A percentile compares a stretch with the other conserved stretches of the same genome.
These are phyloP conservation scores for Epinephelus malabaricus DNA, from an alignment of 2,797 vertebrate species.

Conservation along the genomic window DNA sequence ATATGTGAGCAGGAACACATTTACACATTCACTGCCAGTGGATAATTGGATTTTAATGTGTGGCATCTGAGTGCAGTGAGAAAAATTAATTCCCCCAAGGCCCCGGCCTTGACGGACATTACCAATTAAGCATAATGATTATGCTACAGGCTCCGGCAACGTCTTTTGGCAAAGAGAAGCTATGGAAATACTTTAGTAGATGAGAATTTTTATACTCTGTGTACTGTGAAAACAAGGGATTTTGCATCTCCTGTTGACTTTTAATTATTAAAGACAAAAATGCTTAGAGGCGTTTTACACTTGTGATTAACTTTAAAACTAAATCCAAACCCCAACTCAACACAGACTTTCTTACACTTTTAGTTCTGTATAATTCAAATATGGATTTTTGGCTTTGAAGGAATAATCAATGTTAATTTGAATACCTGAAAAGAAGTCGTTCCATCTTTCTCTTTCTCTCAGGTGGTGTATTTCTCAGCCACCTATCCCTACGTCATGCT, in stretches of 20 bases:
- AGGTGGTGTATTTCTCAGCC: conserved; percentile 96
- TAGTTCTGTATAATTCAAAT: too few species aligned
- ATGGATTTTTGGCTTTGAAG: not conserved
- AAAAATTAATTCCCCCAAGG: conserved; percentile 64
- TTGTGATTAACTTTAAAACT: conserved; percentile 12
- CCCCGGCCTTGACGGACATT: conserved; percentile 68
- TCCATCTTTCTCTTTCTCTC: conserved; percentile 8
- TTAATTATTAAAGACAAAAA: conserved; percentile 14
- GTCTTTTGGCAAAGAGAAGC: conserved; percentile 36
- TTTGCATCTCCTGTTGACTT: conserved; percentile 17
- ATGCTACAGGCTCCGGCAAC: conserved; percentile 45
- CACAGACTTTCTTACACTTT: too few species aligned
- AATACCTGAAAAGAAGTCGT: not conserved
- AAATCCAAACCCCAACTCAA: not conserved
- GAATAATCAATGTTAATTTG: not conserved
- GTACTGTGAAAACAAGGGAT: not conserved
- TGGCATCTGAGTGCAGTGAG: conserved; percentile 52
- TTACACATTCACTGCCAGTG: conserved; percentile 57
- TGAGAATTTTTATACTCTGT: conserved; percentile 20
- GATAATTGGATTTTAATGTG: conserved; percentile 81
- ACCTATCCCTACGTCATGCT: conserved; percentile 96
- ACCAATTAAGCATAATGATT: conserved; percentile 75
- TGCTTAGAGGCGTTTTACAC: conserved; percentile 10
- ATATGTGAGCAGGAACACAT: conserved; percentile 59
- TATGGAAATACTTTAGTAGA: conserved; percentile 25